phyloP scores from a whole-genome alignment of 1,140 invertebrate species.

The Atta texana region DNA sequence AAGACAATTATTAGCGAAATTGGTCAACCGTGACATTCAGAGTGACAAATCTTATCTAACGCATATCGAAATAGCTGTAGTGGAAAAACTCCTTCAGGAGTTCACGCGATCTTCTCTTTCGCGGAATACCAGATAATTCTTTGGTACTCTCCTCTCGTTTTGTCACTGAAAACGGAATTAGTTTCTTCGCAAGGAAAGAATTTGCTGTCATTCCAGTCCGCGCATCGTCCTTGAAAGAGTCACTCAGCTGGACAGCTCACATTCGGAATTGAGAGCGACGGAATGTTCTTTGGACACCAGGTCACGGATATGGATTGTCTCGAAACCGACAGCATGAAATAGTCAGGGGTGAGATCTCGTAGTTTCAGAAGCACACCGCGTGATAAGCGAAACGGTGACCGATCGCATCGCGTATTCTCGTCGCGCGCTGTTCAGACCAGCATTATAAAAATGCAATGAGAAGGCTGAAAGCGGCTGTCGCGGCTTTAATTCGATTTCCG shows the following conservation, averaged over 20 bases:
- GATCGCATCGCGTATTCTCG: conserved; percentile 51
- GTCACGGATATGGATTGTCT: background rate
- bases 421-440: background rate
- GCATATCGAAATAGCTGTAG: background rate
- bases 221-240: conserved; percentile 19
- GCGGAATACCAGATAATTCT: background rate
- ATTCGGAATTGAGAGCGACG: background rate
- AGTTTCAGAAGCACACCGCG: conserved; percentile 20
- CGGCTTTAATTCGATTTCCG: conserved; percentile 74
- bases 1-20: conserved; percentile 11
- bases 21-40: background rate
- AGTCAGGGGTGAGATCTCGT: conserved; percentile 4
- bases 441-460: conserved; percentile 67
- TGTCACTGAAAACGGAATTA: conserved; percentile 37
- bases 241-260: conserved; percentile 10
- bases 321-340: conserved; percentile 59
- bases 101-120: background rate
- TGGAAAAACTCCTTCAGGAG: background rate
- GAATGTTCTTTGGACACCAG: background rate
- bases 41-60: conserved; percentile 25
- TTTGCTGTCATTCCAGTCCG: conserved; percentile 26
- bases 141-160: conserved; percentile 19
- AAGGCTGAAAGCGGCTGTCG: conserved; percentile 26
- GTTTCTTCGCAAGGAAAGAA: conserved; percentile 15
- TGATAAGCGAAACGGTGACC: background rate